Conservation (phyloP, 1,140 invertebrate species). For the Acromyrmex echinatior region DNA sequence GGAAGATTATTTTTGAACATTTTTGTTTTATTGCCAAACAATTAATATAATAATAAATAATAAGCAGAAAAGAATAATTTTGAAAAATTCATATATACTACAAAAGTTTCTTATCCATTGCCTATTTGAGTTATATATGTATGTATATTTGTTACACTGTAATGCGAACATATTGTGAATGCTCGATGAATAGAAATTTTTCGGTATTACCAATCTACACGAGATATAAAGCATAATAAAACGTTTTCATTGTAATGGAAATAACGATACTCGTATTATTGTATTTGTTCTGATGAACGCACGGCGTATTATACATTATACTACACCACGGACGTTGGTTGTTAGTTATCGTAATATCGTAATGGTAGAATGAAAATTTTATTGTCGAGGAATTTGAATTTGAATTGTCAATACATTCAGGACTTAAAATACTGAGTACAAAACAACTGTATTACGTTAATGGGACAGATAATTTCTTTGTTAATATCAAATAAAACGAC, state of each 20-base stretch:
- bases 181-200: conserved; percentile 5
- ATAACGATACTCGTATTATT: background rate
- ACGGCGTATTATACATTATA: conserved; percentile 13
- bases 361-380: background rate
- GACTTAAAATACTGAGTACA: background rate
- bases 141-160: background rate
- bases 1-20: background rate
- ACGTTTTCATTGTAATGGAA: conserved; percentile 20
- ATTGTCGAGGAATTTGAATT: conserved; percentile 16
- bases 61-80: background rate
- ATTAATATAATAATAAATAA: background rate
- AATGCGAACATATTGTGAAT: background rate
- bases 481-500: conserved; percentile 10
- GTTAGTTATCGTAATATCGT: background rate
- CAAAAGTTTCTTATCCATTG: background rate
- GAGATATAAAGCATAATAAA: conserved; percentile 14
- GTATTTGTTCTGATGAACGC: conserved; percentile 3
- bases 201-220: conserved; percentile 8
- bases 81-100: background rate
- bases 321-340: background rate
- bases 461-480: background rate
- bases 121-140: background rate
- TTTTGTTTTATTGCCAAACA: background rate
- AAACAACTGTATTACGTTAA: background rate
- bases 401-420: background rate